Evolutionary conservation across 2,113 vertebrate species (phyloP).

Genomic region (Cebus imitator): DNA sequence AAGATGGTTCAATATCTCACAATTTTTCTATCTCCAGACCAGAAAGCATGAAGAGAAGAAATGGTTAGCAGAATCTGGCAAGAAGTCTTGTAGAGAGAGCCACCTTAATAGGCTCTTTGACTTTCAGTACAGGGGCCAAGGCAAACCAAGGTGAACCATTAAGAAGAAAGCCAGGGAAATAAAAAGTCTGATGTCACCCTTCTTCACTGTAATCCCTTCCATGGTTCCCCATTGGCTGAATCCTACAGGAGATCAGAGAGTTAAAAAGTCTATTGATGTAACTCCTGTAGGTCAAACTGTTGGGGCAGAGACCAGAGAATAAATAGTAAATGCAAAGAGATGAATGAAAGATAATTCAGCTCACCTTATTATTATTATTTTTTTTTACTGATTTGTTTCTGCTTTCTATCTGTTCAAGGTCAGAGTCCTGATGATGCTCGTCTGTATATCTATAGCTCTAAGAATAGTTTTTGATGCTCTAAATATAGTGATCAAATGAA

Average conservation of each 20-base stretch:
- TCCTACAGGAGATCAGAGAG: no score
- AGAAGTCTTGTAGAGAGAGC: background rate
- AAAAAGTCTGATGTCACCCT: no score
- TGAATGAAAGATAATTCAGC: no score
- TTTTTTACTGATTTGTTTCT: background rate
- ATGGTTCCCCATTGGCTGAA: no score
- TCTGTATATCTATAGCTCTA: background rate
- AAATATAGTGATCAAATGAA: background rate
- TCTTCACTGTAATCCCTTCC: no score
- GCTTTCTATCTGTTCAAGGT: background rate
- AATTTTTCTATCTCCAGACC: background rate
- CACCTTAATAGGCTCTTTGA: background rate
- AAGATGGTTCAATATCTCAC: background rate
- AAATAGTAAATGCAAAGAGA: no score
- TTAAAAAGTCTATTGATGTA: no score
- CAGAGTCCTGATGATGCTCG: background rate
- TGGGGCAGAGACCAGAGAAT: no score
- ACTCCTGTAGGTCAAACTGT: no score
- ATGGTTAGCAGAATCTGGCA: background rate
- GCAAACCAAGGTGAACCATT: no score
- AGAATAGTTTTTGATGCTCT: background rate
- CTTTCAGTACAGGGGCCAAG: no score
- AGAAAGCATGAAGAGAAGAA: background rate
- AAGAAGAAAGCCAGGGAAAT: no score
- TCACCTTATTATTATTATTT: background rate